Evolutionary conservation across 2,113 vertebrate species (phyloP).

Genomic region (Semnopithecus entellus): DNA sequence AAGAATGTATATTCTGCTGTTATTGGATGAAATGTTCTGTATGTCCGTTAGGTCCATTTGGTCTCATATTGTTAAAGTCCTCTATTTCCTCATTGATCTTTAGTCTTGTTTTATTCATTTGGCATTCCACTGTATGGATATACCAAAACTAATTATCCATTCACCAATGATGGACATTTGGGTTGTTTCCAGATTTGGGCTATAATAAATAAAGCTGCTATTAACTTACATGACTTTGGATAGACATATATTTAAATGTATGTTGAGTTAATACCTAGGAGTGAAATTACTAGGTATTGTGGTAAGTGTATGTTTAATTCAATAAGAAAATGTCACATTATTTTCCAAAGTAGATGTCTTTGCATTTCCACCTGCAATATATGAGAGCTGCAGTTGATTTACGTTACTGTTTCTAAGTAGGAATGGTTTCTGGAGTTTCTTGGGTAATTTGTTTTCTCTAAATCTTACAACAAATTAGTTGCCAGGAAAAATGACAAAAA

Average conservation of each 20-base stretch:
- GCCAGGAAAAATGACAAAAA: not conserved
- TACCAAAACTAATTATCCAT: not conserved
- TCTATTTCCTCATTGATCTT: not conserved
- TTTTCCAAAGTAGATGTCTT: not conserved
- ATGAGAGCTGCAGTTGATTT: not conserved
- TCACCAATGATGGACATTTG: not conserved
- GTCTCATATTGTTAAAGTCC: not conserved
- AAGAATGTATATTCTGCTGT: not conserved
- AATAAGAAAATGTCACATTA: not conserved
- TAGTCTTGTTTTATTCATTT: not conserved
- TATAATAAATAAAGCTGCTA: not conserved
- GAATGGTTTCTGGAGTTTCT: constrained; percentile 29
- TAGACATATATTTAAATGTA: constrained; percentile 15
- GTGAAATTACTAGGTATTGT: not conserved
- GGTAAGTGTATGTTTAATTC: not conserved
- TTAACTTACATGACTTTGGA: not conserved
- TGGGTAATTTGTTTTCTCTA: not conserved
- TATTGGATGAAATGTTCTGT: not conserved
- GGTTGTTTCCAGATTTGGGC: not conserved
- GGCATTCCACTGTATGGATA: not conserved
- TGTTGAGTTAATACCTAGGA: not conserved
- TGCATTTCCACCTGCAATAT: not conserved
- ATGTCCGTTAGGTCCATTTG: not conserved
- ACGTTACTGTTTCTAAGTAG: not conserved
- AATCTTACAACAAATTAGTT: not conserved